Evolutionary conservation across 2,113 vertebrate species (phyloP).

Genomic region (Sialia sialis): DNA sequence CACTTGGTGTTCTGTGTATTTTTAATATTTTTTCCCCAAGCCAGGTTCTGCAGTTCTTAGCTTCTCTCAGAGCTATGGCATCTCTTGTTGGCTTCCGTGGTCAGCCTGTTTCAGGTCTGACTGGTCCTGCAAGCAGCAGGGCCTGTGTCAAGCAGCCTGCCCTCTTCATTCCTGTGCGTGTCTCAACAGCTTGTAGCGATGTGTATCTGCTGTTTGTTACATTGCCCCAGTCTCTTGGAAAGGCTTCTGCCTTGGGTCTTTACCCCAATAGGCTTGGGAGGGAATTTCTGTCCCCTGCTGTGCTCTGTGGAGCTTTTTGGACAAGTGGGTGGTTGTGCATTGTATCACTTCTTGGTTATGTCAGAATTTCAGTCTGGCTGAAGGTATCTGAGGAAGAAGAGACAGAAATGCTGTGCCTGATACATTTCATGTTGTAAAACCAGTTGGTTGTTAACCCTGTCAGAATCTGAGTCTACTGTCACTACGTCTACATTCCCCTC

Average conservation of each 20-base stretch:
- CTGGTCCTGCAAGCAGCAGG: constrained; percentile 38
- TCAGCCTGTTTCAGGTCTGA: constrained; percentile 49
- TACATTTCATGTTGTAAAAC: neutral
- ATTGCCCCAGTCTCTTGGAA: neutral
- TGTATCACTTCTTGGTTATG: neutral
- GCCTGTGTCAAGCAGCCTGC: constrained; percentile 1
- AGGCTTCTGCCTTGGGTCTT: neutral
- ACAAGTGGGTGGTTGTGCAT: neutral
- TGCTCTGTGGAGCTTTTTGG: neutral
- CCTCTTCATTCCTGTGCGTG: constrained; percentile 32
- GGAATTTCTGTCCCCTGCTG: neutral
- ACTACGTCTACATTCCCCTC: neutral
- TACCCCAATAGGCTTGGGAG: neutral
- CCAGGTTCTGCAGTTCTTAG: neutral
- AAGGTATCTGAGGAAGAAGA: neutral
- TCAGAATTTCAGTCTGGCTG: neutral
- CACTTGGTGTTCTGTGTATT: neutral
- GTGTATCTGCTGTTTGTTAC: neutral
- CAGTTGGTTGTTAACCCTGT: neutral
- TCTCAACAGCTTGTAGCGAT: neutral
- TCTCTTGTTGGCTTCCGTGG: constrained; percentile 25
- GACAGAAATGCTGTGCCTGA: neutral
- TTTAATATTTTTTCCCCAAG: neutral
- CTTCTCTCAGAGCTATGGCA: neutral
- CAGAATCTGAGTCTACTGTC: neutral